phyloP scores from a whole-genome alignment of 2,113 vertebrate species.

The Saguinus imperator region DNA sequence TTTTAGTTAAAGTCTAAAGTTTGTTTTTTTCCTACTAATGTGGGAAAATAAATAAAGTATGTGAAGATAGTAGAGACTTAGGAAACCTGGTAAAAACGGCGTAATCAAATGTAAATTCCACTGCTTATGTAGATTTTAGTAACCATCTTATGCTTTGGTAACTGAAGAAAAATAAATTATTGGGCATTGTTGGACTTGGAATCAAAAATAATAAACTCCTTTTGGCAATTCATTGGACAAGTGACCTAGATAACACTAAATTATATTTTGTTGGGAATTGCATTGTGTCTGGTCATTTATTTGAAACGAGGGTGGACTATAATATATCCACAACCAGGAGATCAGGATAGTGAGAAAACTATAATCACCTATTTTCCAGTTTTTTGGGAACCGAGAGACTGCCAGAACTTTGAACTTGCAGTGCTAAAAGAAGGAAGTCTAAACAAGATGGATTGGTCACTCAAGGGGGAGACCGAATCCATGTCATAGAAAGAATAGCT shows the following conservation, averaged over 20 bases:
- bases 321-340: neutral
- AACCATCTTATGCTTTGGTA: neutral
- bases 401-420: neutral
- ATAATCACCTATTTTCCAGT: neutral
- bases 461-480: neutral
- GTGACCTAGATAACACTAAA: neutral
- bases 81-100: neutral
- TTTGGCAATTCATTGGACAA: neutral
- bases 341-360: neutral
- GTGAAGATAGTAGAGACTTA: neutral
- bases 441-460: neutral
- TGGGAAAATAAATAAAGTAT: neutral
- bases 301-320: neutral
- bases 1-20: neutral
- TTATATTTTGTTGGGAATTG: neutral
- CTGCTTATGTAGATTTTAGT: neutral
- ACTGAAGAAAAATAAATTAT: neutral
- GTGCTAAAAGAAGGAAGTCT: neutral
- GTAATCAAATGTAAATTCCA: neutral
- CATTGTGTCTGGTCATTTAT: neutral
- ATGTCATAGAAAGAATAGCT: neutral
- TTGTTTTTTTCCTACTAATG: neutral
- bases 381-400: neutral
- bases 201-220: neutral
- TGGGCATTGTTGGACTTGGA: neutral